Percentiles rank a stretch among this genome's conserved stretches.
Evolutionary conservation across 2,113 vertebrate genomes (phyloP).

Genomic region (Dasyprocta punctata): DNA sequence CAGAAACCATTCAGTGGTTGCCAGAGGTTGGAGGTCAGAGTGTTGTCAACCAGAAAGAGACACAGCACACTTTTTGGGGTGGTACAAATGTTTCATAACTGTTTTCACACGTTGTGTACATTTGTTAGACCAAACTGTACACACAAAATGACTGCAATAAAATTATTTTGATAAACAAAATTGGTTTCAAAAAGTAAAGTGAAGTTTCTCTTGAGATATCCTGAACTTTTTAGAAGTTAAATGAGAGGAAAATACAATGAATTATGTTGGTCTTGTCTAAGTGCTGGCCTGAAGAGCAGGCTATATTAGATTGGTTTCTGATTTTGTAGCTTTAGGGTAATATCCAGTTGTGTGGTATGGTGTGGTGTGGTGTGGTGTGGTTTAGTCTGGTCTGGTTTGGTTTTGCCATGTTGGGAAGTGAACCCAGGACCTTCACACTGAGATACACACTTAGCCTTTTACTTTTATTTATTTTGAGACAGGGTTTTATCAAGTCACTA

Average conservation of each 20-base stretch:
- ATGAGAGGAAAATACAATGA: not conserved
- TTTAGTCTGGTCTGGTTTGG: not conserved
- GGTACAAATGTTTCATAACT: not conserved
- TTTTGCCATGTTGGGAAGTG: not conserved
- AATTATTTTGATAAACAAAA: not conserved
- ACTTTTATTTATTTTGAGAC: not conserved
- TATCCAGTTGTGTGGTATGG: not conserved
- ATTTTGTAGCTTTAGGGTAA: not conserved
- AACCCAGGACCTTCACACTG: not conserved
- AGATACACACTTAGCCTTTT: not conserved
- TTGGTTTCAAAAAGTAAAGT: constrained; percentile 25
- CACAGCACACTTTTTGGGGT: not conserved
- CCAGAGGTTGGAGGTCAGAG: not conserved
- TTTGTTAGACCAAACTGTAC: not conserved
- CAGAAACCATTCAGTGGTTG: not conserved
- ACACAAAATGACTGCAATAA: not conserved
- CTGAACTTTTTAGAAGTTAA: constrained; percentile 34
- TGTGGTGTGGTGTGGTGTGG: not conserved
- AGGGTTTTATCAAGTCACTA: not conserved
- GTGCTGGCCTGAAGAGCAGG: not conserved
- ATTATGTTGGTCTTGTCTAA: not conserved
- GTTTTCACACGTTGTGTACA: not conserved
- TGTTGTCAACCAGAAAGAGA: not conserved
- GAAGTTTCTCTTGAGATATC: not conserved
- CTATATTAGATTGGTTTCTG: not conserved